phyloP scores from a whole-genome alignment of 1,140 invertebrate genomes.

The Glomeris maerens region DNA sequence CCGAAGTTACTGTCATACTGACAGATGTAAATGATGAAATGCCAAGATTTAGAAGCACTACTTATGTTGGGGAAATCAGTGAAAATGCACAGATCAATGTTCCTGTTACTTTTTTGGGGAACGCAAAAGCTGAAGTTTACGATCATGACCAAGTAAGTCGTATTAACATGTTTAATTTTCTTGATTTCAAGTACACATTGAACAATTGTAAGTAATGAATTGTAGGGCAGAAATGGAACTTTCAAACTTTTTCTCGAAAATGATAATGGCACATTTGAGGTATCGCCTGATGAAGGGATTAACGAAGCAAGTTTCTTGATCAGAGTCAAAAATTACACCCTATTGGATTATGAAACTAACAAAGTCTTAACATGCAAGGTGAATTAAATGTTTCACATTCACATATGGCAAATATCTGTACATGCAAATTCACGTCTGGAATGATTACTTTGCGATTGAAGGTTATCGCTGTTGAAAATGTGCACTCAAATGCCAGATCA shows the following conservation, averaged over 20 bases:
- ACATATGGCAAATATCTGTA: not conserved
- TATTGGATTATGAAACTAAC: slow-evolving; percentile 69
- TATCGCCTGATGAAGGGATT: slow-evolving; percentile 70
- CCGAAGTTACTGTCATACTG: slow-evolving; percentile 81
- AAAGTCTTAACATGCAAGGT: slow-evolving; percentile 35
- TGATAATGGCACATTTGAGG: slow-evolving; percentile 69
- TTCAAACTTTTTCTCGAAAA: slow-evolving; percentile 68
- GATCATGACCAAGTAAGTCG: slow-evolving; percentile 71
- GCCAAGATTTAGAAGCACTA: slow-evolving; percentile 59
- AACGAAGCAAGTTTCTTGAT: slow-evolving; percentile 87
- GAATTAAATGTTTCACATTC: slow-evolving; percentile 4
- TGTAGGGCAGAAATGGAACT: slow-evolving; percentile 77
- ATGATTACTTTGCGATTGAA: slow-evolving; percentile 22
- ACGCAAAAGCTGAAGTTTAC: slow-evolving; percentile 67
- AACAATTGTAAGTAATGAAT: slow-evolving; percentile 19
- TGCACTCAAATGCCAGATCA: slow-evolving; percentile 51
- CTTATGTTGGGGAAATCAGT: slow-evolving; percentile 74
- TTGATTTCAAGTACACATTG: slow-evolving; percentile 2
- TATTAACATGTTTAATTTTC: not conserved
- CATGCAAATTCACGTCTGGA: slow-evolving; percentile 8
- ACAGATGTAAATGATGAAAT: slow-evolving; percentile 91
- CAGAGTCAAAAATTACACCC: slow-evolving; percentile 64
- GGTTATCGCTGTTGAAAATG: slow-evolving; percentile 67
- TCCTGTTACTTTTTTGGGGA: slow-evolving; percentile 68
- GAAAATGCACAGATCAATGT: slow-evolving; percentile 85